These are phyloP conservation scores for Cybosia mesomella DNA, from an alignment of 2,888 invertebrate species.

Conservation along the genomic window DNA sequence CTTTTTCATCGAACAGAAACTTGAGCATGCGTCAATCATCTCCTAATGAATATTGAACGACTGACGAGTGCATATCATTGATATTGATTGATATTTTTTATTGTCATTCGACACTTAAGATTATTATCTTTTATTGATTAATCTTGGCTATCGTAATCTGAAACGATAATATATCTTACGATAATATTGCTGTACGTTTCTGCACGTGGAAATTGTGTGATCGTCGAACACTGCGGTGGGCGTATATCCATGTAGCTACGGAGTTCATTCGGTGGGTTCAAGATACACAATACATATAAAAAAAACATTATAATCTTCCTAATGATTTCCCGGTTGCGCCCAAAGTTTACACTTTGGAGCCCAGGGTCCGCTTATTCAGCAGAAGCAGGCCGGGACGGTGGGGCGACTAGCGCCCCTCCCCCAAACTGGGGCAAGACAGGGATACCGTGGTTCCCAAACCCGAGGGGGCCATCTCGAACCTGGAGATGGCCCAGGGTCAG, in stretches of 20 bases:
- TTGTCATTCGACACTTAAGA: slow-evolving; percentile 5
- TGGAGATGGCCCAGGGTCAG: no score
- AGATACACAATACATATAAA: no score
- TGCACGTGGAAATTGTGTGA: slow-evolving; percentile 6
- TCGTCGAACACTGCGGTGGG: not conserved
- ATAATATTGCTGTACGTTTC: not conserved
- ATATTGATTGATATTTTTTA: slow-evolving; percentile 12
- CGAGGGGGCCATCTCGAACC: no score
- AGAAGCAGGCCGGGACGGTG: no score
- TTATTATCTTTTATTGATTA: slow-evolving; percentile 7
- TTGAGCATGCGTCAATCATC: slow-evolving; percentile 20
- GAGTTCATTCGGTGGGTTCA: no score
- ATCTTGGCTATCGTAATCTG: slow-evolving; percentile 12
- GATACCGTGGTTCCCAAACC: no score
- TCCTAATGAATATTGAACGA: slow-evolving; percentile 23
- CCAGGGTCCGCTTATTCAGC: no score
- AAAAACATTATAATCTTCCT: no score
- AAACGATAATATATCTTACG: not conserved
- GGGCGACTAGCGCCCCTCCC: no score
- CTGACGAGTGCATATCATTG: slow-evolving; percentile 17
- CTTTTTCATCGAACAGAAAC: slow-evolving; percentile 35
- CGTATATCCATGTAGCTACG: not conserved
- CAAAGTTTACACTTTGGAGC: no score
- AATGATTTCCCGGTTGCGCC: no score
- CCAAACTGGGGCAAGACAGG: no score